Evolutionary conservation across 35 echinoderm and acorn worm genomes (phyloP).

Genomic region (Stichopus chloronotus): DNA sequence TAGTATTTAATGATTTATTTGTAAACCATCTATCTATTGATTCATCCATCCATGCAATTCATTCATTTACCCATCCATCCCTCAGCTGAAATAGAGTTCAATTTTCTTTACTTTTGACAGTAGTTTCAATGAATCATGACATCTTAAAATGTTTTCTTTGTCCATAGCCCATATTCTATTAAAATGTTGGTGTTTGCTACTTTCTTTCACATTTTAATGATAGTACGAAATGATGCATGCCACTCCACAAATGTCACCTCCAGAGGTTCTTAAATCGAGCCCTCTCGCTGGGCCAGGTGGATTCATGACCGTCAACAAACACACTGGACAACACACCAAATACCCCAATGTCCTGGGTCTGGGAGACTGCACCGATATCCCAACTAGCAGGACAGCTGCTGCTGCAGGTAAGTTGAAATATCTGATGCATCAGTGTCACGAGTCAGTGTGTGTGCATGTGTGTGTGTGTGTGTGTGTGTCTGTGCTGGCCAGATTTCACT

Average conservation of each 20-base stretch:
- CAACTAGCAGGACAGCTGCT: slow-evolving; percentile 91
- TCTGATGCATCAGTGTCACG: neutral
- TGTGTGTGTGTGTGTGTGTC: too few relatives aligned
- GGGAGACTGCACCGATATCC: slow-evolving; percentile 95
- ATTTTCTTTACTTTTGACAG: too few relatives aligned
- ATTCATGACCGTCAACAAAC: slow-evolving; percentile 72
- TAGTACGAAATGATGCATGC: slow-evolving; percentile 93
- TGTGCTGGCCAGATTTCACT: too few relatives aligned
- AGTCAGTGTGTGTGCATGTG: neutral
- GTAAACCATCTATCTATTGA: too few relatives aligned
- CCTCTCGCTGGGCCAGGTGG: slow-evolving; percentile 70
- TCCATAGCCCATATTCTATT: too few relatives aligned
- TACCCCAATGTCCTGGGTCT: slow-evolving; percentile 92
- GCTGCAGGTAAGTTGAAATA: slow-evolving; percentile 72
- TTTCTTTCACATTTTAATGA: neutral
- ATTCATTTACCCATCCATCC: too few relatives aligned
- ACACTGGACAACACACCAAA: slow-evolving; percentile 87
- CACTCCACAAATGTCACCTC: slow-evolving; percentile 83
- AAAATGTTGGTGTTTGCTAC: neutral
- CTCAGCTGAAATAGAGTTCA: too few relatives aligned
- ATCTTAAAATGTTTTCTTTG: too few relatives aligned
- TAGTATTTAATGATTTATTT: too few relatives aligned
- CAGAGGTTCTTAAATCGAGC: slow-evolving; percentile 75
- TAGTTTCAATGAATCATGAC: too few relatives aligned
- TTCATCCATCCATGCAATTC: too few relatives aligned